phyloP scores from a whole-genome alignment of 2,797 vertebrate species.

The Propithecus perrieri region DNA sequence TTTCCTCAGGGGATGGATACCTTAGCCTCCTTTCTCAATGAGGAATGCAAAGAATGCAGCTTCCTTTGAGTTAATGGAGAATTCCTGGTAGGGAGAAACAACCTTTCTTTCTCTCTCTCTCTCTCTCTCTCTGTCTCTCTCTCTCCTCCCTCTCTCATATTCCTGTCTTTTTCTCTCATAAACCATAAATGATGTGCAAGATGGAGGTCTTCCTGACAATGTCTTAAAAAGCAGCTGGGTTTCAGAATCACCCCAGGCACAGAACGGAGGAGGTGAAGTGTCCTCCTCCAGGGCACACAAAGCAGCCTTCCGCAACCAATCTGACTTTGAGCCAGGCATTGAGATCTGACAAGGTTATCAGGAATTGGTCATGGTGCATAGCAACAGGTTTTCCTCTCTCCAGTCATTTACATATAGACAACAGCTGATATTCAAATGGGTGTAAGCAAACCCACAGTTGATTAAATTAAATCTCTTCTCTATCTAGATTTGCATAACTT shows the following conservation, averaged over 20 bases:
- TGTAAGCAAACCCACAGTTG: slow-evolving; percentile 63
- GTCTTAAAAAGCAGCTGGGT: background rate
- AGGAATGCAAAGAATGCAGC: slow-evolving; percentile 52
- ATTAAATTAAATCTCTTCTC: slow-evolving; percentile 75
- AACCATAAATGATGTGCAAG: background rate
- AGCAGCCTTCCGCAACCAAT: background rate
- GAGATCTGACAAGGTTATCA: background rate
- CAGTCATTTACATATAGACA: slow-evolving; percentile 20
- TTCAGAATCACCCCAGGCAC: background rate
- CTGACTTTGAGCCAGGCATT: background rate
- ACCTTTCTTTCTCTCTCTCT: background rate
- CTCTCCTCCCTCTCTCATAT: too few relatives aligned
- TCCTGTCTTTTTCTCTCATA: background rate
- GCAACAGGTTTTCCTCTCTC: background rate
- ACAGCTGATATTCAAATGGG: slow-evolving; percentile 68
- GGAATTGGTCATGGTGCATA: background rate
- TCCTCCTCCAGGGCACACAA: background rate
- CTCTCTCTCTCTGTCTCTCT: background rate
- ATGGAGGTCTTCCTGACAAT: background rate
- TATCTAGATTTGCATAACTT: slow-evolving; percentile 73
- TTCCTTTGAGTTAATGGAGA: background rate
- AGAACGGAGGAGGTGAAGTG: background rate
- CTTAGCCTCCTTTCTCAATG: background rate
- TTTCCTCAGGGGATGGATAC: background rate
- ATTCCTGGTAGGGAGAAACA: background rate